Percentiles rank a stretch among this genome's conserved stretches.
phyloP scores from a whole-genome alignment of 2,888 invertebrate species.

The Theristus sp. region DNA sequence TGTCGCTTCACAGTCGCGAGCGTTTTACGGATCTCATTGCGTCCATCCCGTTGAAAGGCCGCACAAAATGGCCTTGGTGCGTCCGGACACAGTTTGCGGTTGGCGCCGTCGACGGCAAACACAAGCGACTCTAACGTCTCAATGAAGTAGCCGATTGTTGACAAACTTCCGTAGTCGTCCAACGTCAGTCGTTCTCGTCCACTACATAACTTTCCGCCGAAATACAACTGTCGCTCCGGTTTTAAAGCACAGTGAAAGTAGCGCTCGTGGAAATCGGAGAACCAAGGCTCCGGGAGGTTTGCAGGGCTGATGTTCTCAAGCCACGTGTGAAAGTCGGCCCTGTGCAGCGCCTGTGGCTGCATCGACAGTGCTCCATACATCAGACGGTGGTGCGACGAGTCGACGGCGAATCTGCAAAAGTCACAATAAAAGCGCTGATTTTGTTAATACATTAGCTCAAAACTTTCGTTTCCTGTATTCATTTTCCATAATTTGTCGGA shows the following conservation, averaged over 20 bases:
- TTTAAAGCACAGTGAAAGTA: conserved; percentile 6
- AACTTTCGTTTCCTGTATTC: too few relatives aligned
- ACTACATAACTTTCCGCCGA: conserved; percentile 11
- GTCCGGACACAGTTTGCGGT: neutral
- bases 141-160: neutral
- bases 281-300: conserved; percentile 24
- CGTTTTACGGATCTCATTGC: too few relatives aligned
- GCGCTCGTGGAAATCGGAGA: conserved; percentile 13
- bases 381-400: too few relatives aligned
- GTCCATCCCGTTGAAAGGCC: neutral
- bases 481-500: too few relatives aligned
- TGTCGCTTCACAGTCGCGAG: too few relatives aligned
- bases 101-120: neutral
- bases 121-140: neutral
- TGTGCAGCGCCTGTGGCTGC: too few relatives aligned
- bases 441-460: too few relatives aligned
- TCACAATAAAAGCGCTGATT: too few relatives aligned
- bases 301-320: conserved; percentile 19
- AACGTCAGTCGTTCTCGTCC: neutral
- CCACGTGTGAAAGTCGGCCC: conserved; percentile 21
- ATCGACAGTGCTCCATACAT: too few relatives aligned
- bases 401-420: too few relatives aligned
- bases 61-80: neutral
- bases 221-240: conserved; percentile 4
- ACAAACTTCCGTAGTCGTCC: neutral